phyloP scores from a whole-genome alignment of 2,797 vertebrate genomes.

The Brotula barbata region DNA sequence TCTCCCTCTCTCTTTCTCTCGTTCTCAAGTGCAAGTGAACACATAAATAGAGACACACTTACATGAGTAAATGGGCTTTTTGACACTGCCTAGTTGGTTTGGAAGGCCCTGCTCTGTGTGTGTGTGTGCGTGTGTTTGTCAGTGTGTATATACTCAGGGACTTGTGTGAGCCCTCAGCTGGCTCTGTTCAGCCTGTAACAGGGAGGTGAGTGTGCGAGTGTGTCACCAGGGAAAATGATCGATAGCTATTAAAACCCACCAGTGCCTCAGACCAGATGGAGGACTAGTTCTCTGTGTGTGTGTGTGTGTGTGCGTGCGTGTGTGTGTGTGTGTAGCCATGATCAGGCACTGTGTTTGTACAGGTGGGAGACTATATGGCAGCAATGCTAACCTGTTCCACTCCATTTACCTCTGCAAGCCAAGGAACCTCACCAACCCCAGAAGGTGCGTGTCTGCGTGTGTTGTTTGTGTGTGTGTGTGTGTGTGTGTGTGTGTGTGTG shows the following conservation, averaged over 20 bases:
- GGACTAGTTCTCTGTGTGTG: constrained; percentile 40
- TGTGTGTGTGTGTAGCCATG: constrained; percentile 39
- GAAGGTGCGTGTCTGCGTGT: constrained; percentile 26
- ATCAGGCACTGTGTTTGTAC: constrained; percentile 81
- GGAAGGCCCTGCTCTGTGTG: constrained; percentile 22
- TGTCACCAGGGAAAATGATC: constrained; percentile 78
- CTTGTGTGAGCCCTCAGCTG: constrained; percentile 62
- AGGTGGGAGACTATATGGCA: constrained; percentile 82
- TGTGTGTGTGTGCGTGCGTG: constrained; percentile 37
- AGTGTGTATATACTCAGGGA: constrained; percentile 25
- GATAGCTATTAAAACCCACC: constrained; percentile 81
- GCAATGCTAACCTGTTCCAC: constrained; percentile 87
- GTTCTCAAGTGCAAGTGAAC: background rate
- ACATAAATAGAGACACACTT: constrained; percentile 7
- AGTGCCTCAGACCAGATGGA: constrained; percentile 74
- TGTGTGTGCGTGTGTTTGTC: constrained; percentile 33
- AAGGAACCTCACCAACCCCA: constrained; percentile 54
- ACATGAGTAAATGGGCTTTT: constrained; percentile 49
- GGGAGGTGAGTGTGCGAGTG: constrained; percentile 66
- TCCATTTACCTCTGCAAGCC: constrained; percentile 79
- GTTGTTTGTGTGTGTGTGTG: constrained; percentile 4
- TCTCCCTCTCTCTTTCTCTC: too few relatives aligned
- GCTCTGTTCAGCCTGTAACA: constrained; percentile 66
- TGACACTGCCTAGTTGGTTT: constrained; percentile 38
- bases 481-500: constrained; percentile 30